Conservation (phyloP, 1,140 invertebrate genomes). For the Drosophila navojoa region DNA sequence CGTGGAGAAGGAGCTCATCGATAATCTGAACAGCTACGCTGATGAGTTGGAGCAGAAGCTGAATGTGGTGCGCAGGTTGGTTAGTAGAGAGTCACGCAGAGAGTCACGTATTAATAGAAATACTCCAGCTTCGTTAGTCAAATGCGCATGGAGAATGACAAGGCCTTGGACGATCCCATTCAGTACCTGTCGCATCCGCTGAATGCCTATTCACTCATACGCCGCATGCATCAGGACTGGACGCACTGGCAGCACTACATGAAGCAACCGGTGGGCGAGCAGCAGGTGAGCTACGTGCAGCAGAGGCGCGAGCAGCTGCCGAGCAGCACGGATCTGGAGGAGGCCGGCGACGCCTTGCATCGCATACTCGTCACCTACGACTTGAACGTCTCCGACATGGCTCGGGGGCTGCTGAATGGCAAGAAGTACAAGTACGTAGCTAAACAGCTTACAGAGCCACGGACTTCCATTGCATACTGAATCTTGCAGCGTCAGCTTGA, state of each 20-base stretch:
- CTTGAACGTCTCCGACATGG: slow-evolving; percentile 92
- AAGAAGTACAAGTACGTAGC: slow-evolving; percentile 89
- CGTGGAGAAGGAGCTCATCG: slow-evolving; percentile 92
- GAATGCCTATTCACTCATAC: slow-evolving; percentile 65
- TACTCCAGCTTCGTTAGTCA: slow-evolving; percentile 28
- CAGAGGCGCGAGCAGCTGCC: slow-evolving; percentile 90
- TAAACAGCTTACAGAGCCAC: too few relatives aligned
- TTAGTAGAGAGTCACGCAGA: background rate
- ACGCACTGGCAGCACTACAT: slow-evolving; percentile 59
- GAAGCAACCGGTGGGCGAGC: slow-evolving; percentile 68
- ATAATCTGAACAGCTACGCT: slow-evolving; percentile 92
- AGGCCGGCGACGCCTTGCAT: slow-evolving; percentile 95
- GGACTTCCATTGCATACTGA: background rate
- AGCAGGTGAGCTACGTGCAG: slow-evolving; percentile 87
- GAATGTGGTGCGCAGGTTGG: slow-evolving; percentile 55
- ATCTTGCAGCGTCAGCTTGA: slow-evolving; percentile 43
- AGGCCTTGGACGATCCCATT: slow-evolving; percentile 89
- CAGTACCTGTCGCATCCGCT: slow-evolving; percentile 69
- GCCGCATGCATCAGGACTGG: slow-evolving; percentile 74
- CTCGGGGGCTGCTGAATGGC: slow-evolving; percentile 93
- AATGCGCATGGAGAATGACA: slow-evolving; percentile 88
- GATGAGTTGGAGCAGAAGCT: slow-evolving; percentile 72
- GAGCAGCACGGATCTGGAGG: slow-evolving; percentile 93
- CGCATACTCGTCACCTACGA: slow-evolving; percentile 97
- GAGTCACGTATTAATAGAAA: background rate